Percentiles rank a stretch among this genome's conserved stretches.
Evolutionary conservation across 2,113 vertebrate species (phyloP).

Genomic region (Caloenas nicobarica): DNA sequence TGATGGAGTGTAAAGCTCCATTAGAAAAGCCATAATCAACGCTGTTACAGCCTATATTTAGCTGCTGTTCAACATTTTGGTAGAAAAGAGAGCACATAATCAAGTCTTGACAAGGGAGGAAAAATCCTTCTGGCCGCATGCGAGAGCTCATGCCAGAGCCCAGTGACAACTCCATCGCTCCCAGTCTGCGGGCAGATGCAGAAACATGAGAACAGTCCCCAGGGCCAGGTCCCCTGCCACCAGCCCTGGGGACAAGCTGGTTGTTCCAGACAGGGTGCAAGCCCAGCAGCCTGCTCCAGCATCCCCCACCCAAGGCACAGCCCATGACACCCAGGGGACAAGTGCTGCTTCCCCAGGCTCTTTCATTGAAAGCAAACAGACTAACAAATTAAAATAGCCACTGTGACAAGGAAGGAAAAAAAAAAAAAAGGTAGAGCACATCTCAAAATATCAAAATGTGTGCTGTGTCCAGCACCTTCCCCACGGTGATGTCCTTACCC

Average conservation of each 20-base stretch:
- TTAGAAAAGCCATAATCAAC: neutral
- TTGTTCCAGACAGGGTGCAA: neutral
- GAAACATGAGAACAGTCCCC: neutral
- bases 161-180: neutral
- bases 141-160: neutral
- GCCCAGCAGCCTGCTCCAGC: neutral
- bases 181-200: accelerated
- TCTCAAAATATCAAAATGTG: neutral
- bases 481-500: accelerated
- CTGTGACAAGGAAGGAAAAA: neutral
- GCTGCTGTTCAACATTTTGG: neutral
- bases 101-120: neutral
- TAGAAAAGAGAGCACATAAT: neutral
- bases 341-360: neutral
- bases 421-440: neutral
- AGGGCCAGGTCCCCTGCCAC: neutral
- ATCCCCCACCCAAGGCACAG: neutral
- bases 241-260: neutral
- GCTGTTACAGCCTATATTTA: neutral
- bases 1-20: neutral
- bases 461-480: neutral
- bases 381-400: neutral
- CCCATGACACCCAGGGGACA: accelerated
- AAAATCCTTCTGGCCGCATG: neutral
- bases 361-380: neutral